phyloP scores from a whole-genome alignment of 1,140 invertebrate genomes.

The Hycleus cichorii region DNA sequence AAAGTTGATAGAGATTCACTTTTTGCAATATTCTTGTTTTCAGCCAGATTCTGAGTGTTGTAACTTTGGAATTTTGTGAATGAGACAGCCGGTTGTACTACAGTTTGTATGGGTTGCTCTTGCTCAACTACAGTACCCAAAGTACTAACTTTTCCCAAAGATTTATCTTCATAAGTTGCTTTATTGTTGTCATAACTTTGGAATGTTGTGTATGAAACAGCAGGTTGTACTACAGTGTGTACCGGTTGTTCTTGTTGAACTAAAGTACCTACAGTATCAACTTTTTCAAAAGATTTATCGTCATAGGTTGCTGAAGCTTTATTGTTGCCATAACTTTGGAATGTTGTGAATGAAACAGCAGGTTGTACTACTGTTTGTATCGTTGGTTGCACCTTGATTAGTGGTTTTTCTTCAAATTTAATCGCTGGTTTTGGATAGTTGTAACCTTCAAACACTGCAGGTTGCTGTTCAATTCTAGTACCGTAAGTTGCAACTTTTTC shows the following conservation, averaged over 20 bases:
- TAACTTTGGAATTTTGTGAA: background rate
- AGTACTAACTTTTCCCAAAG: background rate
- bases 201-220: background rate
- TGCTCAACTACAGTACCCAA: background rate
- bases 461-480: background rate
- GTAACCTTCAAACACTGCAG: conserved; percentile 3
- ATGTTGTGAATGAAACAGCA: background rate
- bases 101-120: background rate
- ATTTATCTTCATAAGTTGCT: background rate
- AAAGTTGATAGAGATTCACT: background rate
- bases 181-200: background rate
- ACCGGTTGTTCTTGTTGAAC: background rate
- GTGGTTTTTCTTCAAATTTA: conserved; percentile 2
- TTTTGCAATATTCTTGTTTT: conserved; percentile 9
- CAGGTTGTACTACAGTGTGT: conserved; percentile 12
- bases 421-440: conserved; percentile 12
- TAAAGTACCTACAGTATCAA: background rate
- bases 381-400: background rate
- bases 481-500: too few relatives aligned
- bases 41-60: conserved; percentile 25
- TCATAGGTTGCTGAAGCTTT: background rate
- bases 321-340: background rate
- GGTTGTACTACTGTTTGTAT: background rate
- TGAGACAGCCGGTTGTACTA: conserved; percentile 16
- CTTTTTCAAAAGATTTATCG: background rate